These are phyloP conservation scores for Buceros bicornis DNA, from an alignment of 2,797 vertebrate genomes.

Conservation along the genomic window DNA sequence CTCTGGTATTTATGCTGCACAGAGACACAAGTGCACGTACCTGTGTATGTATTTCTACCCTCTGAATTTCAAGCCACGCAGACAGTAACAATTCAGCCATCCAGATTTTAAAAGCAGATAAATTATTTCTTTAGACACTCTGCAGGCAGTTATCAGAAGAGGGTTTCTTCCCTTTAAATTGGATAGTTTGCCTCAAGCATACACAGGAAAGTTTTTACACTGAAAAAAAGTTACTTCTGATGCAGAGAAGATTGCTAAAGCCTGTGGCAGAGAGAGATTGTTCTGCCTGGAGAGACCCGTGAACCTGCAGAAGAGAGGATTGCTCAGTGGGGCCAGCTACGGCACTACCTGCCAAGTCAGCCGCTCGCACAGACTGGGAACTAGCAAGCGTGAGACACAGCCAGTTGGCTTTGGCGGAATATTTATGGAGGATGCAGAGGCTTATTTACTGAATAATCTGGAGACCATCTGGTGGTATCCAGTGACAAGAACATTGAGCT, in stretches of 20 bases:
- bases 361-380: slow-evolving; percentile 52
- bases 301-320: not conserved
- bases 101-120: slow-evolving; percentile 37
- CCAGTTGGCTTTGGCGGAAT: slow-evolving; percentile 67
- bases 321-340: slow-evolving; percentile 34
- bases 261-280: not conserved
- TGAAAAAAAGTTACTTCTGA: not conserved
- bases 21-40: not conserved
- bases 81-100: not conserved
- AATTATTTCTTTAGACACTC: slow-evolving; percentile 17
- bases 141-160: not conserved
- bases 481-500: slow-evolving; percentile 50
- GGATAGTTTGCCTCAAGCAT: not conserved
- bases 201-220: not conserved
- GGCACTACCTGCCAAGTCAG: slow-evolving; percentile 59
- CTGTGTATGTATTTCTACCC: not conserved
- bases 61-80: not conserved
- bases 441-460: slow-evolving; percentile 77
- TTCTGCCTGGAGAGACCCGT: not conserved
- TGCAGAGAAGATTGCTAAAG: not conserved
- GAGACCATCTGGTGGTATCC: slow-evolving; percentile 71
- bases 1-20: slow-evolving; percentile 39
- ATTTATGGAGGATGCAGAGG: slow-evolving; percentile 73
- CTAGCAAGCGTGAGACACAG: slow-evolving; percentile 67
- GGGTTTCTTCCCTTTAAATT: not conserved